phyloP scores from a whole-genome alignment of 2,797 vertebrate genomes.

The Phoebastria nigripes region DNA sequence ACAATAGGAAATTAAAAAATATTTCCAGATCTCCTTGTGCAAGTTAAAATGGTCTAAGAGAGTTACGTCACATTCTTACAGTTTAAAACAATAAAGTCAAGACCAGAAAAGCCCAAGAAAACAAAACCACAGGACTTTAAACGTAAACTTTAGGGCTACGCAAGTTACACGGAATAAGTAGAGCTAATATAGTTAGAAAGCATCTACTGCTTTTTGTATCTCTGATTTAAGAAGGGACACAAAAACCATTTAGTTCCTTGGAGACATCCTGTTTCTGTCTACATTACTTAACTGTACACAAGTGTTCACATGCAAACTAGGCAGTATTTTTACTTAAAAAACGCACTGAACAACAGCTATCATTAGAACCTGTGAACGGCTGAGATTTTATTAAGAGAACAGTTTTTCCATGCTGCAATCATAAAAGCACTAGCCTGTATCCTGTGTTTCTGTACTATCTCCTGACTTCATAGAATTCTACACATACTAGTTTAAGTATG shows the following conservation, averaged over 20 bases:
- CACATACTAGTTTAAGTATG: background rate
- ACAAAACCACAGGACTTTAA: background rate
- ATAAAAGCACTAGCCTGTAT: background rate
- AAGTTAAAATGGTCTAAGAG: background rate
- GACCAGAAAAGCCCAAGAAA: background rate
- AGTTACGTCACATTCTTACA: background rate
- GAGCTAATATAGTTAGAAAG: background rate
- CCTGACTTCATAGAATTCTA: background rate
- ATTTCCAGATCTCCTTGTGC: background rate
- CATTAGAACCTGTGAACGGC: accelerated
- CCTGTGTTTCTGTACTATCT: background rate
- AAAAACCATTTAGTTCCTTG: background rate
- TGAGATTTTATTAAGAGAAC: background rate
- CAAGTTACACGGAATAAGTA: background rate
- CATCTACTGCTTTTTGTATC: background rate
- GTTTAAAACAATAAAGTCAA: background rate
- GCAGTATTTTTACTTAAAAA: background rate
- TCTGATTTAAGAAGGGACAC: background rate
- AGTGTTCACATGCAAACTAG: background rate
- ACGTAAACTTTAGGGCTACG: background rate
- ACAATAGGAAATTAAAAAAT: background rate
- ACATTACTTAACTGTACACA: background rate
- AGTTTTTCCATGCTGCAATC: background rate
- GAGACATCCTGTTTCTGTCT: background rate
- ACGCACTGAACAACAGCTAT: background rate